phyloP scores from a whole-genome alignment of 2,797 vertebrate species.

The Parotocinclus haroldoi region DNA sequence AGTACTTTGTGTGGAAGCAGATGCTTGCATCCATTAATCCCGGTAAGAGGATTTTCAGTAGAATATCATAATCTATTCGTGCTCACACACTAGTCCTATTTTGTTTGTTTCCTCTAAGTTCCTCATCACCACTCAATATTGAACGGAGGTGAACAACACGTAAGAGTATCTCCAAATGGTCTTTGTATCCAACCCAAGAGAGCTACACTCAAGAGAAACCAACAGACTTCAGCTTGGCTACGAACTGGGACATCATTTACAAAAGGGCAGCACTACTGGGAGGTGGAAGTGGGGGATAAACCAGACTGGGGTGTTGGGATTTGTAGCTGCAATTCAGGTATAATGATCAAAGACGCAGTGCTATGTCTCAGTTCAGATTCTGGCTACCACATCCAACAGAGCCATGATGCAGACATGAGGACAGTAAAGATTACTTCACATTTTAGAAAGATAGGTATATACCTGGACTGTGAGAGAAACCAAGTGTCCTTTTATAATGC shows the following conservation, averaged over 20 bases:
- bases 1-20: constrained; percentile 51
- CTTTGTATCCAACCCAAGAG: constrained; percentile 4
- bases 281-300: constrained; percentile 54
- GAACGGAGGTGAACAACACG: not conserved
- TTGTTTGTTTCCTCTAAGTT: constrained; percentile 4
- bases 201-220: not conserved
- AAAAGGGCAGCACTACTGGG: constrained; percentile 57
- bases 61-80: constrained; percentile 4
- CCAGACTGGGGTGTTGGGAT: constrained; percentile 53
- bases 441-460: constrained; percentile 49
- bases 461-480: constrained; percentile 47
- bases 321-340: constrained; percentile 6
- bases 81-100: not conserved
- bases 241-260: constrained; percentile 3
- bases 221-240: not conserved
- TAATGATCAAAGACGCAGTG: constrained; percentile 8
- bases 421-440: not conserved
- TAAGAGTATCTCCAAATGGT: constrained; percentile 12
- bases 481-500: constrained; percentile 56
- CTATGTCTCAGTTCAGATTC: constrained; percentile 11
- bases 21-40: constrained; percentile 41
- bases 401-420: not conserved
- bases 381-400: constrained; percentile 19
- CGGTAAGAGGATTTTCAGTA: constrained; percentile 28
- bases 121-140: constrained; percentile 23